Conservation (phyloP, 2,888 invertebrate species). For the Leptopilina syphax region DNA sequence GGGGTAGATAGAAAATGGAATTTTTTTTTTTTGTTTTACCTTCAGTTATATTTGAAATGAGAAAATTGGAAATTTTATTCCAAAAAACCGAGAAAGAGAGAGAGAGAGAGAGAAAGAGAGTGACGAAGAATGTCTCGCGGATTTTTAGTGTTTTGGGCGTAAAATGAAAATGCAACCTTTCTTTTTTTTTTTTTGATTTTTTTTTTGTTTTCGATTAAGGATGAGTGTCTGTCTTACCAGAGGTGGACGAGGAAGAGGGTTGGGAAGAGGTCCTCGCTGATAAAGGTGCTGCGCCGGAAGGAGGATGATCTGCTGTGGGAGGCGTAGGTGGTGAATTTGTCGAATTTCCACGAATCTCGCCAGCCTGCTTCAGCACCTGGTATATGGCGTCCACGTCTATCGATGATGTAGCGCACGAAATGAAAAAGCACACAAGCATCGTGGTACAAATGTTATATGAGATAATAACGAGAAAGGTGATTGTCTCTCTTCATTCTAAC, state of each 20-base stretch:
- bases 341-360: conserved; percentile 83
- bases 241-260: conserved; percentile 76
- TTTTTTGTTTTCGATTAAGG: conserved; percentile 21
- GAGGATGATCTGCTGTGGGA: conserved; percentile 73
- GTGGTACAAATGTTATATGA: conserved; percentile 18
- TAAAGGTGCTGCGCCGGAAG: conserved; percentile 71
- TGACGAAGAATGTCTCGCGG: too few relatives aligned
- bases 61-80: background rate
- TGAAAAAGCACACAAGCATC: conserved; percentile 53
- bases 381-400: conserved; percentile 93
- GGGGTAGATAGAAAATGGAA: too few relatives aligned
- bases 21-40: too few relatives aligned
- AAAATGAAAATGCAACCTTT: conserved; percentile 43
- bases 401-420: conserved; percentile 61
- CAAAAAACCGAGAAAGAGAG: background rate
- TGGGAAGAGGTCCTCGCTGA: conserved; percentile 75
- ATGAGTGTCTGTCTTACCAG: conserved; percentile 72
- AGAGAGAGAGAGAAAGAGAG: too few relatives aligned
- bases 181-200: too few relatives aligned
- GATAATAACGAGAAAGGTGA: conserved; percentile 36
- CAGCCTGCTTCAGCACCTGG: conserved; percentile 96
- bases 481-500: background rate
- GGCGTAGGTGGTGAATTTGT: conserved; percentile 76
- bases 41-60: background rate
- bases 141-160: conserved; percentile 5